Conservation (phyloP, 2,888 invertebrate species). For the Agrotis puta region DNA sequence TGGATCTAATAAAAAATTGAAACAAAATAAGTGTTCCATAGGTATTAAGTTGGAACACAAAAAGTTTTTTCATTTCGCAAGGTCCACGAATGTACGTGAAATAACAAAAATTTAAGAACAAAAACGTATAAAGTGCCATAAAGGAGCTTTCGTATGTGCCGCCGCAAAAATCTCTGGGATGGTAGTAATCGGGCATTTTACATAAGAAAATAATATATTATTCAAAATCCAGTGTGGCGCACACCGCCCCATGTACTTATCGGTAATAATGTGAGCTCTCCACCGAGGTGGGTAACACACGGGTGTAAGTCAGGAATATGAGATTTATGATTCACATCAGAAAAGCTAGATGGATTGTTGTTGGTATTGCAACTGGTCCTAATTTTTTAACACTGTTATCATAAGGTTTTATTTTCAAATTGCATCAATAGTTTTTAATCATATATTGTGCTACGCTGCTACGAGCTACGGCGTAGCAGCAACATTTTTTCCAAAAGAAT, state of each 20-base stretch:
- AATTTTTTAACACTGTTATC: no score
- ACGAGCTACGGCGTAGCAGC: no score
- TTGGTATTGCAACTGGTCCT: neutral
- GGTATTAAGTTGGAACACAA: slow-evolving; percentile 60
- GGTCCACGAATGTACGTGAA: slow-evolving; percentile 69
- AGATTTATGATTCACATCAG: slow-evolving; percentile 44
- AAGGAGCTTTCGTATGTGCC: slow-evolving; percentile 86
- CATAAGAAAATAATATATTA: slow-evolving; percentile 91
- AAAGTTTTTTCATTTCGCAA: slow-evolving; percentile 77
- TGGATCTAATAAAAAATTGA: slow-evolving; percentile 64
- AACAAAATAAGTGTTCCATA: slow-evolving; percentile 58
- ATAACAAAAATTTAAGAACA: slow-evolving; percentile 85
- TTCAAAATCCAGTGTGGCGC: slow-evolving; percentile 89
- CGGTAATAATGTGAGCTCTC: slow-evolving; percentile 87
- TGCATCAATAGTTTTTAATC: no score
- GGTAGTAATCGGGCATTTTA: slow-evolving; percentile 90
- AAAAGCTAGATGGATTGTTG: neutral
- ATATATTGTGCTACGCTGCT: no score
- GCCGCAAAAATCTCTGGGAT: slow-evolving; percentile 86
- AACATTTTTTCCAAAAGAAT: no score
- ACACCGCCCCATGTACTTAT: slow-evolving; percentile 88
- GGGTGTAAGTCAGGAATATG: slow-evolving; percentile 47
- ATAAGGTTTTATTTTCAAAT: no score
- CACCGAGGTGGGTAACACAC: slow-evolving; percentile 60
- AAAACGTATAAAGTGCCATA: slow-evolving; percentile 88